Base-by-base conservation (phyloP, 2,888 invertebrate species). In the Galeopsomyia nigrocyanea region DNA sequence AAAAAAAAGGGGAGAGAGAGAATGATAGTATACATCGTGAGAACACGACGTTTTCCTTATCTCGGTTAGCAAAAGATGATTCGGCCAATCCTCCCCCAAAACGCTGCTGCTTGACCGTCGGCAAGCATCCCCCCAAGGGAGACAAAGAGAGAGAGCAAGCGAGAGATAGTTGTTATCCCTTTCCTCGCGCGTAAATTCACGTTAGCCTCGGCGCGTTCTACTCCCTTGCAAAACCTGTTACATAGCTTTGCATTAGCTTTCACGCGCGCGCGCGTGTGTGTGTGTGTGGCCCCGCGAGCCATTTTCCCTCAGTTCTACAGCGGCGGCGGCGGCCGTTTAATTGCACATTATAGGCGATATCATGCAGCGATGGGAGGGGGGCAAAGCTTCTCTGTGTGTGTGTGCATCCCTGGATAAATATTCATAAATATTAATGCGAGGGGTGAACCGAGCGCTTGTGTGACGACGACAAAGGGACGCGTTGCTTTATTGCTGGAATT, bases 191-290 rank as follows among this genome's bases (percentile, higher is more conserved):
- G 77, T 82, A 82, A 82, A 81, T 83, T 82, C 79, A 78, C 79
- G 81, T 83, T 82, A 82, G 78, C 79, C 79, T 3, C 26, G 26
- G 26, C 26, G 26, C 26, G 80, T 78, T 79, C n/a, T 81, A 77
- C 81, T 80, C 39, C 39, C 78, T 74, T 73, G 79, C 67, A 80
- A 81, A 83, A 84, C 80, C 83, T 81, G 83, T 83, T 84, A 83
- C 83, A 83, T 84, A 82, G 83, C 81, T 84, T 85, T 83, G 81
- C 82, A 83, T 84, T 85, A 85, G 81, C 82, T 75, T 55, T 70
- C 26, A 5, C n/a, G n/a, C n/a, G n/a, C n/a, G n/a, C n/a, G n/a
- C n/a, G n/a, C n/a, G n/a, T n/a, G n/a, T n/a, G n/a, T n/a, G n/a
- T n/a, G n/a, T n/a, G n/a, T n/a, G n/a, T n/a, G 49, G 46, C 21